Conservation (phyloP, 2,888 invertebrate genomes). For the Reticulitermes lucifugus region DNA sequence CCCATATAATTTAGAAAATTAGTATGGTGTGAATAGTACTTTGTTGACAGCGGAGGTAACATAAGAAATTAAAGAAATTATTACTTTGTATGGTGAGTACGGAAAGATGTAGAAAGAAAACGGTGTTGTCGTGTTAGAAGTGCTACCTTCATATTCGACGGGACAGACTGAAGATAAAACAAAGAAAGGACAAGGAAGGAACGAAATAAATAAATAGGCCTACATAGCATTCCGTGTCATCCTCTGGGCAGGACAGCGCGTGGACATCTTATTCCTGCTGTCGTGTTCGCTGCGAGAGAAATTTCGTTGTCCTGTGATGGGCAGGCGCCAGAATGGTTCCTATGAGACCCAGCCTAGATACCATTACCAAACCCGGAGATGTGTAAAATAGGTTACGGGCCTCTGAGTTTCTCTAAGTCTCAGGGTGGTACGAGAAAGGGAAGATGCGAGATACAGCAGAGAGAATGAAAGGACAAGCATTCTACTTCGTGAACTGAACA, state of each 20-base stretch:
- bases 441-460: too few relatives aligned
- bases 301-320: constrained; percentile 22
- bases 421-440: too few relatives aligned
- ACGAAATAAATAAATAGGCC: neutral
- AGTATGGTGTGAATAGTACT: too few relatives aligned
- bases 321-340: constrained; percentile 37
- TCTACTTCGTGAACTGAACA: neutral
- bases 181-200: neutral
- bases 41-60: too few relatives aligned
- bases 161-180: neutral
- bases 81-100: too few relatives aligned
- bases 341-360: constrained; percentile 35
- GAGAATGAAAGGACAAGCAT: neutral
- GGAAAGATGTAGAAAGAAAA: too few relatives aligned
- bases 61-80: too few relatives aligned
- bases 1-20: too few relatives aligned
- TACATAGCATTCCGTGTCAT: neutral
- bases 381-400: constrained; percentile 66
- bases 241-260: neutral
- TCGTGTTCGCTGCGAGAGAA: neutral
- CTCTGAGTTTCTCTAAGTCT: constrained; percentile 45
- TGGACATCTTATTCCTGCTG: neutral
- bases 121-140: too few relatives aligned
- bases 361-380: constrained; percentile 62
- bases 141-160: too few relatives aligned